Base-by-base conservation (phyloP, 2,113 vertebrate species). In the Tapirus terrestris region DNA sequence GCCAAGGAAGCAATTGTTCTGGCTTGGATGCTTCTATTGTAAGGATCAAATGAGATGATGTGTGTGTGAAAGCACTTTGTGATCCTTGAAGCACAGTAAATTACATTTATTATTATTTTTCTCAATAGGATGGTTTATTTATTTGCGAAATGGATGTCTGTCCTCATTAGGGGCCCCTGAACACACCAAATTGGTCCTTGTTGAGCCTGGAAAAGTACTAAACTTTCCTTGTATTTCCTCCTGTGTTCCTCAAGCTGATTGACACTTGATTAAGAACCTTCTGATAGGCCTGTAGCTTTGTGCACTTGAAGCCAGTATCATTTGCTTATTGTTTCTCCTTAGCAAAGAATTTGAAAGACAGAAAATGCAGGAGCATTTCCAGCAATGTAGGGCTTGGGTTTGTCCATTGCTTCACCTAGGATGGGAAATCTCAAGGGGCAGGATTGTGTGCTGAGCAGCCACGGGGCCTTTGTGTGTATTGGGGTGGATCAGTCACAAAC, bases 101-200 rank as follows among this genome's bases (percentile, higher is more conserved):
- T 83, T 92, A 86, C 61, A 96, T 97, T 91, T 98, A 92, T 91
- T 89, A 63, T 95, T 89, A 68, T 96, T 97, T 95, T 97, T 96
- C 82, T 94, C 95, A 96, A 67, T 83, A 95, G 39, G 39, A 73
- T 83, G 82, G 56, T 16, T 91, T 96, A 80, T 91, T 96, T 96
- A 86, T 96, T 93, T 93, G 81, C 12, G 91, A 73, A 63, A 92
- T 88, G n/a, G 45, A 86, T 94, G 89, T 27, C 48, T 80, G 60
- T 82, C 92, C 61, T 96, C 77, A 83, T 93, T 92, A 95, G 70
- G 67, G 36, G 14, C 27, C 67, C 93, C 89, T 73, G 17, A 96
- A 91, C 27, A 82, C 93, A 96, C 27, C 33, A 81, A 91, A 77
- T 10, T 89, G 72, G 76, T 82, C 89, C 51, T 97, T 65, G 73